Conservation (phyloP, 2,113 vertebrate species). For the Caretta caretta region DNA sequence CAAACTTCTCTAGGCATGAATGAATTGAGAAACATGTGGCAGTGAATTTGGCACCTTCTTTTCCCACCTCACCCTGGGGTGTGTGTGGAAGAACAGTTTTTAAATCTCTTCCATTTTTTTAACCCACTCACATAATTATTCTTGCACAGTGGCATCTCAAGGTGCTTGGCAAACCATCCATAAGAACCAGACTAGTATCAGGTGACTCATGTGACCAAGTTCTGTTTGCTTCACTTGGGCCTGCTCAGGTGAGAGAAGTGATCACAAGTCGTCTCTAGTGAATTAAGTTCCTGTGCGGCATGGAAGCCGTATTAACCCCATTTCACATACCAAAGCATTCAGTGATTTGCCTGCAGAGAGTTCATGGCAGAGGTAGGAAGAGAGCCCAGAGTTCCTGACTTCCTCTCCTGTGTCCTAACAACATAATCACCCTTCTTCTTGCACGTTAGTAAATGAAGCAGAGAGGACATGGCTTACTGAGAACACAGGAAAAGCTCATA, state of each 20-base stretch:
- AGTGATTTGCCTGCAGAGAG: not conserved
- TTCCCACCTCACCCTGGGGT: not conserved
- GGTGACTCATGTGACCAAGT: too few species aligned
- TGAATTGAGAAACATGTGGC: fast-evolving
- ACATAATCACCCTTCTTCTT: not conserved
- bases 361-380: not conserved
- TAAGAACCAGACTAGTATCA: not conserved
- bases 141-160: not conserved
- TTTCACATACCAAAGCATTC: not conserved
- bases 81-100: not conserved
- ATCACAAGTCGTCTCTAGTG: not conserved
- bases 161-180: not conserved
- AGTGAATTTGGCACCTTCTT: not conserved
- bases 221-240: not conserved
- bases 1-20: not conserved
- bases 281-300: not conserved
- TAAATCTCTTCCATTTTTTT: not conserved
- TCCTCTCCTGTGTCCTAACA: fast-evolving
- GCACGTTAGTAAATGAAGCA: too few species aligned
- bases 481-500: too few species aligned
- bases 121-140: not conserved
- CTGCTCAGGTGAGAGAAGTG: not conserved
- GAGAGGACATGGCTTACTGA: not conserved
- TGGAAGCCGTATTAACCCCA: not conserved
- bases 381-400: not conserved